phyloP scores from a whole-genome alignment of 1,140 invertebrate genomes.

The Drosophila simulans region DNA sequence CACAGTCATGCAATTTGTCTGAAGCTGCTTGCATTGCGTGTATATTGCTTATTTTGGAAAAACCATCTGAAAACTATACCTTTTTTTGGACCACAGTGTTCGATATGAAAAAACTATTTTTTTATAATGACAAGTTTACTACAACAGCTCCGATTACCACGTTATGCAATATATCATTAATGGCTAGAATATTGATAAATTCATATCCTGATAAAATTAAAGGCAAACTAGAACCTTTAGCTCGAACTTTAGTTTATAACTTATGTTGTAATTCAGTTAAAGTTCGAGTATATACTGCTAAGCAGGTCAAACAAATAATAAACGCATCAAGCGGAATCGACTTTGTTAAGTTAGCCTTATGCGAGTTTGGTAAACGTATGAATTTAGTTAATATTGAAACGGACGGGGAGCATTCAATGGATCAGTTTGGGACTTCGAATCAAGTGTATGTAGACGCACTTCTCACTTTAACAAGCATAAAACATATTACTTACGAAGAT shows the following conservation, averaged over 20 bases:
- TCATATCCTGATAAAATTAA: constrained; percentile 87
- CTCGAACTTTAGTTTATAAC: constrained; percentile 88
- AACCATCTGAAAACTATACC: constrained; percentile 79
- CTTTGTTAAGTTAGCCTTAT: constrained; percentile 85
- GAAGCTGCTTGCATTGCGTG: constrained; percentile 92
- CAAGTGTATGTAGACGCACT: constrained; percentile 75
- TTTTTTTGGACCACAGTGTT: constrained; percentile 89
- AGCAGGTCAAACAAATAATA: constrained; percentile 73
- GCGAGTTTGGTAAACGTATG: constrained; percentile 87
- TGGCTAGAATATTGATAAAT: constrained; percentile 88
- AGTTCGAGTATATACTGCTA: constrained; percentile 80
- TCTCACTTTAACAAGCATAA: constrained; percentile 55
- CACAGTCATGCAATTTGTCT: constrained; percentile 88
- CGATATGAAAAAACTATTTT: constrained; percentile 91
- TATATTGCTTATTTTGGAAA: constrained; percentile 88
- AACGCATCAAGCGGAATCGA: constrained; percentile 37
- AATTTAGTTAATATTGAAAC: constrained; percentile 86
- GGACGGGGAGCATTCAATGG: constrained; percentile 80
- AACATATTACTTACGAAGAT: constrained; percentile 85
- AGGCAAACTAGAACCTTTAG: constrained; percentile 86
- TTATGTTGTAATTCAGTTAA: constrained; percentile 85
- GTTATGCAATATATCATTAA: constrained; percentile 87
- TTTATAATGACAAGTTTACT: constrained; percentile 93
- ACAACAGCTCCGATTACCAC: constrained; percentile 89
- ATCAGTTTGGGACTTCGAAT: constrained; percentile 83